phyloP scores from a whole-genome alignment of 2,113 vertebrate species.

The Amazona guildingii region DNA sequence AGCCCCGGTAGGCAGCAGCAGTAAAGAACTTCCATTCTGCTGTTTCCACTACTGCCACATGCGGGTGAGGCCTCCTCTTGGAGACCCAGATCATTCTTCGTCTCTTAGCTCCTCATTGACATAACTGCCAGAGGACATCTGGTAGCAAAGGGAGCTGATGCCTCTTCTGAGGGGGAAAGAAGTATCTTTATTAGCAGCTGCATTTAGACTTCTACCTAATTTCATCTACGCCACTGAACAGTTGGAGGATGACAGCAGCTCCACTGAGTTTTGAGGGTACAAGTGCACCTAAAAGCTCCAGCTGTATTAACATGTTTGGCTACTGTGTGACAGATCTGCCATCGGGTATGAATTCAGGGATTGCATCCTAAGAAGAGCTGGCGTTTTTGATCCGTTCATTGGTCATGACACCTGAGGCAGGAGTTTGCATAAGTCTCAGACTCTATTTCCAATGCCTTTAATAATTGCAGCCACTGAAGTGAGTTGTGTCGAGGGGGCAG shows the following conservation, averaged over 20 bases:
- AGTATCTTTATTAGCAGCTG: conserved; percentile 34
- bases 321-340: conserved; percentile 62
- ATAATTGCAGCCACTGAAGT: conserved; percentile 52
- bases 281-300: conserved; percentile 63
- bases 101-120: conserved; percentile 10
- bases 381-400: conserved; percentile 62
- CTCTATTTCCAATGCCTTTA: conserved; percentile 40
- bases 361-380: conserved; percentile 63
- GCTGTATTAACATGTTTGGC: conserved; percentile 61
- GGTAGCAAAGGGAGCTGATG: conserved; percentile 6
- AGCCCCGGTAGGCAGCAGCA: background rate
- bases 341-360: conserved; percentile 43
- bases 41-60: background rate
- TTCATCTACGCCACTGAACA: conserved; percentile 56
- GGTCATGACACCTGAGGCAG: conserved; percentile 68
- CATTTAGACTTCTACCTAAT: conserved; percentile 34
- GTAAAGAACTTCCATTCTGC: background rate
- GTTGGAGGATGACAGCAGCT: conserved; percentile 58
- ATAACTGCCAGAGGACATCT: conserved; percentile 15
- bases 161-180: background rate
- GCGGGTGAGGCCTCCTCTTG: background rate
- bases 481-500: conserved; percentile 18
- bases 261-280: conserved; percentile 52
- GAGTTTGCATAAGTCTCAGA: conserved; percentile 52
- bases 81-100: background rate